Percentiles rank a stretch among this genome's conserved stretches.
Evolutionary conservation across 2,797 vertebrate genomes (phyloP).

Genomic region (Cryptoblepharus egeriae): DNA sequence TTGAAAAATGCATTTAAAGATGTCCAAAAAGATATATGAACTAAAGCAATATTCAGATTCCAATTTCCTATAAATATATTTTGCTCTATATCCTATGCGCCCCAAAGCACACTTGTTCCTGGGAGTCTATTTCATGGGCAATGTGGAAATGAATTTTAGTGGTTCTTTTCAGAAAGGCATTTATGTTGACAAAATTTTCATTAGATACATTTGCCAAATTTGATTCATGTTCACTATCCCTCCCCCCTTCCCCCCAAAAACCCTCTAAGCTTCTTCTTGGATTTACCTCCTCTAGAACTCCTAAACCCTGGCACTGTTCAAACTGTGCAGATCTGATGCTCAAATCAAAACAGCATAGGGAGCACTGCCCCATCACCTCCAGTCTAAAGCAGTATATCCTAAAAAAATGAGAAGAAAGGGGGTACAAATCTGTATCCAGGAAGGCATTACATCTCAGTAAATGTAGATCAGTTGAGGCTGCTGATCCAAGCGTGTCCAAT

Average conservation of each 20-base stretch:
- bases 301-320: too few relatives aligned
- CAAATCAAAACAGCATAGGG: too few relatives aligned
- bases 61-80: constrained; percentile 21
- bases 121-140: not conserved
- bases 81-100: not conserved
- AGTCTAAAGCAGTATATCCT: constrained; percentile 22
- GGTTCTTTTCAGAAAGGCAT: not conserved
- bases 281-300: too few relatives aligned
- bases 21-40: constrained; percentile 30
- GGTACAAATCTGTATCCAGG: not conserved
- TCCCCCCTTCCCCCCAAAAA: too few relatives aligned
- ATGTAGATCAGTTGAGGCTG: too few relatives aligned
- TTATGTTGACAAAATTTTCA: not conserved
- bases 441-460: too few relatives aligned
- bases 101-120: not conserved
- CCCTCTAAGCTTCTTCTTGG: too few relatives aligned
- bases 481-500: too few relatives aligned
- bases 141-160: not conserved
- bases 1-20: constrained; percentile 42
- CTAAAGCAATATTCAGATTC: constrained; percentile 39
- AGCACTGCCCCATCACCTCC: not conserved
- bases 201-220: too few relatives aligned
- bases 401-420: constrained; percentile 27
- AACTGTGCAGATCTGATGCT: too few relatives aligned
- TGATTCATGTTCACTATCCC: constrained; percentile 1